phyloP scores from a whole-genome alignment of 1,140 invertebrate species.

The Tetraneura akinire region DNA sequence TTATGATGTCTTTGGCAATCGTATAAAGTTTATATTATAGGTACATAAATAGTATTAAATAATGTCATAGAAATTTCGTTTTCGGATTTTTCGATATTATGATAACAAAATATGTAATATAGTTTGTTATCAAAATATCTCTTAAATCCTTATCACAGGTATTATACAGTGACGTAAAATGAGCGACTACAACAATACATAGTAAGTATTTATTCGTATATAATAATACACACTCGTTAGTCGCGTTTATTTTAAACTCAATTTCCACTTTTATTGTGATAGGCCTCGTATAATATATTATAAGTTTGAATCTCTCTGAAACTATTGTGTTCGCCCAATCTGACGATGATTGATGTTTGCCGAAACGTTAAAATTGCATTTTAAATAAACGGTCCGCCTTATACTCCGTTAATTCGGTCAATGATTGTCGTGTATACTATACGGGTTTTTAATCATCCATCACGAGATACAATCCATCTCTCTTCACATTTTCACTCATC shows the following conservation, averaged over 20 bases:
- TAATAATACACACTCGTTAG: background rate
- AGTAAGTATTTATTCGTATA: no score
- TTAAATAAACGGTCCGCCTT: slow-evolving; percentile 13
- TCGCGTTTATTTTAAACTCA: background rate
- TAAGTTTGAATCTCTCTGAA: background rate
- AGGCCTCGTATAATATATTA: background rate
- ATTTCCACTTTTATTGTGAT: background rate
- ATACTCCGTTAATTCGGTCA: slow-evolving; percentile 4
- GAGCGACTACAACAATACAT: background rate
- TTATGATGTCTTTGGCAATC: no score
- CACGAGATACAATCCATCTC: background rate
- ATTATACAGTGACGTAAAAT: background rate
- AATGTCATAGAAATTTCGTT: no score
- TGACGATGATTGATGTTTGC: background rate
- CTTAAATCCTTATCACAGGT: no score
- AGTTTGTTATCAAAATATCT: no score
- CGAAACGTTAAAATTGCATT: background rate
- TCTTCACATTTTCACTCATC: background rate
- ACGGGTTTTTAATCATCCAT: slow-evolving; percentile 1
- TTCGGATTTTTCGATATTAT: no score
- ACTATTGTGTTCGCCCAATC: background rate
- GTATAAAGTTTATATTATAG: no score
- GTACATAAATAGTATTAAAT: no score
- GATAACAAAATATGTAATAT: no score
- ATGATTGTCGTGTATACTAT: background rate